Base-by-base conservation (phyloP, 2,797 vertebrate genomes). In the Enteromius mattozi region DNA sequence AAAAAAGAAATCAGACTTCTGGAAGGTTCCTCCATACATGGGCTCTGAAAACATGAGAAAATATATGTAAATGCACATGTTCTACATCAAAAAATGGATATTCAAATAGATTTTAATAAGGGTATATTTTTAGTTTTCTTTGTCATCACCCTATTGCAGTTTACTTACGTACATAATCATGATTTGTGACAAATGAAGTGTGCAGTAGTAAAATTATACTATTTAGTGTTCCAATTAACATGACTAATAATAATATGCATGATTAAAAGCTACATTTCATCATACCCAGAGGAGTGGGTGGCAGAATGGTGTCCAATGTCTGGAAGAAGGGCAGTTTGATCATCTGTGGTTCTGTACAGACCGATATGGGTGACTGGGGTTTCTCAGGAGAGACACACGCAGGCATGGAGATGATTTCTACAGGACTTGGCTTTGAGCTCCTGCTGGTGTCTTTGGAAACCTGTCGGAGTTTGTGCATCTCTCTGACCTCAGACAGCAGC, bases 261-360 rank as follows among this genome's bases (percentile, higher is more conserved):
- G 4, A 42, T 27, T 47, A 47, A 45, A 45, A 47, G 12, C 9
- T 0, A 6, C 1, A 12, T 70, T 24, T 69, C 2, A 5, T 56
- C 94, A 93, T 94, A 97, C 96, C 94, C 54, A 97, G 76, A 21
- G 96, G 93, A 0, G 95, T 94, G 0, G 96, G 96, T 86, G 95
- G 94, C 92, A 97, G 80, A 81, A 97, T 66, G 45, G 96, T 95
- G 0, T 96, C 95, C 92, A 97, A 86, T n/a, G 94, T 95, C 0
- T 94, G 95, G 0, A 95, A 96, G 89, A 97, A 97, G 61, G 96
- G 96, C 33, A 97, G 89, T 40, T 95, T 94, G n/a, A 95, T 94
- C 90, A 97, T 91, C 27, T 95, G 95, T 30, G 96, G 94, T 0
- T 92, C 90, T 91, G 94, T 93, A 84, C n/a, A 45, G 37, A n/a